These are phyloP conservation scores for Graptemys geographica DNA, from an alignment of 2,797 vertebrate species.

Conservation along the genomic window DNA sequence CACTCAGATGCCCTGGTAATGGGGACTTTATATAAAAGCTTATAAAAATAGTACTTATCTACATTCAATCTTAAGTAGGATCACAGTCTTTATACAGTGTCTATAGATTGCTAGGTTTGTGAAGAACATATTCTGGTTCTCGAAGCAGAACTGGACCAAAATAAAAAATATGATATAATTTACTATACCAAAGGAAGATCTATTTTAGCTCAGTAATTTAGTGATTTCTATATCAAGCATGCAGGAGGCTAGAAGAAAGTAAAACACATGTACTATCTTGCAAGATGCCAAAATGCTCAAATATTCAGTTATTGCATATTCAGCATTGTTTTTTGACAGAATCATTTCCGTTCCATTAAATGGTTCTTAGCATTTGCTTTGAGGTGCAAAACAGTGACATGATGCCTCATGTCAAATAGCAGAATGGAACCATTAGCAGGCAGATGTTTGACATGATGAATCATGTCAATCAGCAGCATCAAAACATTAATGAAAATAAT, in stretches of 20 bases:
- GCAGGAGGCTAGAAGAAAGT: background rate
- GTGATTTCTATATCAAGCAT: background rate
- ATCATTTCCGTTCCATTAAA: background rate
- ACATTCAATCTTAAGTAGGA: background rate
- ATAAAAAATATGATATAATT: background rate
- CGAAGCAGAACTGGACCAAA: background rate
- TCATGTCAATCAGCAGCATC: background rate
- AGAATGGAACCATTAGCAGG: background rate
- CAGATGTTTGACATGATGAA: conserved; percentile 45
- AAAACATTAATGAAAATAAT: conserved; percentile 35
- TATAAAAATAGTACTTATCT: background rate
- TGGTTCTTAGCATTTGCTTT: background rate
- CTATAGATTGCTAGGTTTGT: background rate
- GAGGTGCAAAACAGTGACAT: fast-evolving
- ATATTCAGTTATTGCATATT: background rate
- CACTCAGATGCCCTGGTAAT: background rate
- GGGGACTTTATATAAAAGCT: background rate
- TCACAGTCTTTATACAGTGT: background rate
- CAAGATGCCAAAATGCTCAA: background rate
- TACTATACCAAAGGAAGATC: background rate
- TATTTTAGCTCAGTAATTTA: conserved; percentile 15
- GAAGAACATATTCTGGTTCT: background rate
- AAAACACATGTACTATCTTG: background rate
- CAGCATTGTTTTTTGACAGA: background rate
- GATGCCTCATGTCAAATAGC: background rate